phyloP scores from a whole-genome alignment of 2,797 vertebrate genomes.

The Pangasius larnaudii region DNA sequence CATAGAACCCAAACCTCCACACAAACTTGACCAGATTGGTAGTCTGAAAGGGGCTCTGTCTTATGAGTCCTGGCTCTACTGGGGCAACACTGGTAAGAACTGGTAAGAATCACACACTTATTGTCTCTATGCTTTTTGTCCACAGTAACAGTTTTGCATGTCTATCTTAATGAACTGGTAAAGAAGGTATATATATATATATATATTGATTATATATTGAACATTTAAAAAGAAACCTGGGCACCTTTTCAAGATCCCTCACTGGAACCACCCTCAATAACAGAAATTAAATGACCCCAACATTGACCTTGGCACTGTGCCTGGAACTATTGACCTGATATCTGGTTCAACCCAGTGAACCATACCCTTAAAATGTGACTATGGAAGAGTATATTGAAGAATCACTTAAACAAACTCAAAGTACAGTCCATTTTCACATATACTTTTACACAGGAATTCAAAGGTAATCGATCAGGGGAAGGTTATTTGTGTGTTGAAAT shows the following conservation, averaged over 20 bases:
- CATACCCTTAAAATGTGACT: background rate
- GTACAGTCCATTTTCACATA: background rate
- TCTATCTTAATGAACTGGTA: background rate
- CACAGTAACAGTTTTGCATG: background rate
- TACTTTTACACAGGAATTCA: background rate
- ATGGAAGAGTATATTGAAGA: background rate
- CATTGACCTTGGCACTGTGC: background rate
- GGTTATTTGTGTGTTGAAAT: background rate
- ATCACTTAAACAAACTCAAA: background rate
- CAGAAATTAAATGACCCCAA: background rate
- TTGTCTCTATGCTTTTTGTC: background rate
- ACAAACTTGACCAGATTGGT: background rate
- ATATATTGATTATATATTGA: background rate
- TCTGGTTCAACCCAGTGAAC: background rate
- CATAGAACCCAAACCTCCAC: background rate
- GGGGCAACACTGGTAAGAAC: background rate
- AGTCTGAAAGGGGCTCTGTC: background rate
- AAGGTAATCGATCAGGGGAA: background rate
- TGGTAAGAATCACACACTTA: background rate
- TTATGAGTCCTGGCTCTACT: background rate
- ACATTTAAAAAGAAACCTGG: background rate
- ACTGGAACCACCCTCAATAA: background rate
- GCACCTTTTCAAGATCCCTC: background rate
- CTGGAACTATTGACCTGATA: background rate
- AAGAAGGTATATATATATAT: too few species aligned